These are phyloP conservation scores for Lepus timidus DNA, from an alignment of 2,113 vertebrate genomes.

Conservation along the genomic window DNA sequence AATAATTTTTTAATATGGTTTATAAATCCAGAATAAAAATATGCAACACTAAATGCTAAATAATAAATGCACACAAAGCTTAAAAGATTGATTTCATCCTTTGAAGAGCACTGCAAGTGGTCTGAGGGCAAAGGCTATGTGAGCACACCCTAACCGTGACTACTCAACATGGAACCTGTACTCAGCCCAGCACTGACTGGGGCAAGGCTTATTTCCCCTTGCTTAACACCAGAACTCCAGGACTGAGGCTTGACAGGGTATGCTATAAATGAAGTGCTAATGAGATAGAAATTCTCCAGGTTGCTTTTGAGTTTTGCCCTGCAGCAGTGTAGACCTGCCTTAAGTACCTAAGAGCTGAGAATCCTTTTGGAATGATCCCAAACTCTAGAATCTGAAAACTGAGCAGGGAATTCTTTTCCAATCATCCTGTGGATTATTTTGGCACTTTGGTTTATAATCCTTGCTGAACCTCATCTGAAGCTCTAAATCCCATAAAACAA, in stretches of 20 bases:
- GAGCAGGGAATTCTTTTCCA: slow-evolving; percentile 51
- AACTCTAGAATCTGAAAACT: not conserved
- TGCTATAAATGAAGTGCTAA: slow-evolving; percentile 60
- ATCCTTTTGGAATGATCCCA: slow-evolving; percentile 62
- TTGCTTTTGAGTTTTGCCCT: not conserved
- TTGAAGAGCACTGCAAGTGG: not conserved
- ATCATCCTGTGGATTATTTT: slow-evolving; percentile 20
- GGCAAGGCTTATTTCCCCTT: not conserved
- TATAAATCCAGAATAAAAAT: not conserved
- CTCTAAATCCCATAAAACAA: slow-evolving; percentile 66
- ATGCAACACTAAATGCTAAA: not conserved
- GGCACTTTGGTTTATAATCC: slow-evolving; percentile 60
- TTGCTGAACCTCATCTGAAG: slow-evolving; percentile 61
- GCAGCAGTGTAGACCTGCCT: not conserved
- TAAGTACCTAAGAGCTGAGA: slow-evolving; percentile 19
- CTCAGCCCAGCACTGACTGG: not conserved
- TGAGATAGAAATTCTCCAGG: slow-evolving; percentile 56
- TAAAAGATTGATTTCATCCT: not conserved
- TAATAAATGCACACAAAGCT: not conserved
- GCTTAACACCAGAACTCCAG: slow-evolving; percentile 20
- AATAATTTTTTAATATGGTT: not conserved
- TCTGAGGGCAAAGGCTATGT: not conserved
- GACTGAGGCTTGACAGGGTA: slow-evolving; percentile 8
- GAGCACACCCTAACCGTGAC: not conserved
- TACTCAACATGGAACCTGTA: not conserved